phyloP scores from a whole-genome alignment of 92 coral and sea anemone genomes.

The Parazoanthus darwini region DNA sequence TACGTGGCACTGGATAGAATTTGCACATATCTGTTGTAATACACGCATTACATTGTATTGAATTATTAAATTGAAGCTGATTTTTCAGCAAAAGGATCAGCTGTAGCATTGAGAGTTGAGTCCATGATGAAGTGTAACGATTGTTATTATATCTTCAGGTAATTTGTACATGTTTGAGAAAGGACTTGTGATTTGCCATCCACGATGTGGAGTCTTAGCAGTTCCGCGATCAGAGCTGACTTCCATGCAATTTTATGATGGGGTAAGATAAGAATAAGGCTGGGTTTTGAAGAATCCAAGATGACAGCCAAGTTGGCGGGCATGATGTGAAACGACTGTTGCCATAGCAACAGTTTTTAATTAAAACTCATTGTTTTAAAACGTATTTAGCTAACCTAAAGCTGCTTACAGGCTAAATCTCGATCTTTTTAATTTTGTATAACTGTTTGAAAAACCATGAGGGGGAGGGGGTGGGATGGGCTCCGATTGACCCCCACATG shows the following conservation, averaged over 20 bases:
- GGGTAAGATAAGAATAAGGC: constrained; percentile 45
- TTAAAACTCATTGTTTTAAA: too few species aligned
- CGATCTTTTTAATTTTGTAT: too few species aligned
- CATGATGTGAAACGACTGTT: too few species aligned
- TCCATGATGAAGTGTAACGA: not conserved
- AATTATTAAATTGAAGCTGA: too few species aligned
- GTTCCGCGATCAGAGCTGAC: constrained; percentile 63
- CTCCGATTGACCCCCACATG: too few species aligned
- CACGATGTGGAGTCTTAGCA: constrained; percentile 62
- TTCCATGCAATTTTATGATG: constrained; percentile 78
- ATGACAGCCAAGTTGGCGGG: too few species aligned
- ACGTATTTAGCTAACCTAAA: too few species aligned
- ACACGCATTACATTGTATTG: not conserved
- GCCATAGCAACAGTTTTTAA: too few species aligned
- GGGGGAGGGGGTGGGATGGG: too few species aligned
- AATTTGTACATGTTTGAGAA: constrained; percentile 65
- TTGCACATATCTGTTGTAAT: not conserved
- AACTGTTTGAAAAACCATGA: too few species aligned
- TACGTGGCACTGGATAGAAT: not conserved
- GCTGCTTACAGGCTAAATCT: too few species aligned
- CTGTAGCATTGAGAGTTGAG: not conserved
- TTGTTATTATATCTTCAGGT: constrained; percentile 47
- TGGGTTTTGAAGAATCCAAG: not conserved
- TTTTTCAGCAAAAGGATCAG: too few species aligned
- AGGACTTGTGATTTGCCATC: constrained; percentile 70